Evolutionary conservation across 2,888 invertebrate species (phyloP).

Genomic region (Galerucella calmariensis): DNA sequence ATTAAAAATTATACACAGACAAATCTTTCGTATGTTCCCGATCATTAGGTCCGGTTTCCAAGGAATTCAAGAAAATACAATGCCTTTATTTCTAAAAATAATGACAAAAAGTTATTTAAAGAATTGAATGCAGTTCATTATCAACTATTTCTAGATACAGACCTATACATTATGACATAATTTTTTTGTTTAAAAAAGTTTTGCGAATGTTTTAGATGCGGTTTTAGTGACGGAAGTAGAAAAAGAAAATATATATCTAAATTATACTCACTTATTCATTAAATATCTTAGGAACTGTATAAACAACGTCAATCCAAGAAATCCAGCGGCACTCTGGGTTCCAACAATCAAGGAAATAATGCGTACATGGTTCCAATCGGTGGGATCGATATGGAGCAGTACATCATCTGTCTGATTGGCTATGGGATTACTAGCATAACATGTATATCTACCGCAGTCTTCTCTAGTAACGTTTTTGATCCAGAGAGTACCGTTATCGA

Average conservation of each 20-base stretch:
- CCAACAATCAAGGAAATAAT: constrained; percentile 87
- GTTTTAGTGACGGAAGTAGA: neutral
- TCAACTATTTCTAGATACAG: no score
- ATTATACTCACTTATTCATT: constrained; percentile 73
- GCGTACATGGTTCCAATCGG: constrained; percentile 84
- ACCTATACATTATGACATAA: no score
- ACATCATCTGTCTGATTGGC: constrained; percentile 83
- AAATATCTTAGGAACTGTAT: constrained; percentile 80
- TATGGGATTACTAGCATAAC: constrained; percentile 86
- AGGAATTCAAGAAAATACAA: no score
- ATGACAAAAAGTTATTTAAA: no score
- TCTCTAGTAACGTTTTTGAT: constrained; percentile 71
- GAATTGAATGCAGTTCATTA: no score
- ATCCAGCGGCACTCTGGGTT: constrained; percentile 80
- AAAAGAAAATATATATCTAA: neutral
- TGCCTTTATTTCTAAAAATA: no score
- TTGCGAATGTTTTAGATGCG: no score
- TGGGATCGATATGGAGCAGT: constrained; percentile 84
- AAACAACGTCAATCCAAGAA: constrained; percentile 82
- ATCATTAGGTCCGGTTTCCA: no score
- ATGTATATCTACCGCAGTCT: constrained; percentile 88
- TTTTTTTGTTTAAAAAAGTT: no score
- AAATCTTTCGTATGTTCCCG: no score
- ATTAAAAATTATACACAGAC: no score
- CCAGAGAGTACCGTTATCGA: constrained; percentile 66